phyloP scores from a whole-genome alignment of 2,113 vertebrate species.

The Dasyprocta punctata region DNA sequence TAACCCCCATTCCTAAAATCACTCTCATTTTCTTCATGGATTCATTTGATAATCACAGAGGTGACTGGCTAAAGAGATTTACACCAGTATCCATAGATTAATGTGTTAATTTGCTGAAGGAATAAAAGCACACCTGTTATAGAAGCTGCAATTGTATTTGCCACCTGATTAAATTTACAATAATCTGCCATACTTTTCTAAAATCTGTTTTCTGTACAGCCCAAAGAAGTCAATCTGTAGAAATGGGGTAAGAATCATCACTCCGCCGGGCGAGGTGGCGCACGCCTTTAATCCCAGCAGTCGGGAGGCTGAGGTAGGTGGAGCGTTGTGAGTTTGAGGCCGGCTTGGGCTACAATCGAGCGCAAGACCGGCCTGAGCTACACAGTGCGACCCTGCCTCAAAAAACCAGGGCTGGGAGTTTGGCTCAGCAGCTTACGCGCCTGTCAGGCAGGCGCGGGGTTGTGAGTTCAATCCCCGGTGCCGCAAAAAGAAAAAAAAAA shows the following conservation, averaged over 20 bases:
- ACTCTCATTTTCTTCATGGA: not conserved
- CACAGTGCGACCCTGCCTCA: too few relatives aligned
- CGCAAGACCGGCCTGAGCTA: too few relatives aligned
- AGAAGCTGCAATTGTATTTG: not conserved
- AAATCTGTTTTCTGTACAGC: not conserved
- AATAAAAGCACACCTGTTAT: not conserved
- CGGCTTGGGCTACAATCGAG: too few relatives aligned
- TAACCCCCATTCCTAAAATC: not conserved
- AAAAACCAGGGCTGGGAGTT: too few relatives aligned
- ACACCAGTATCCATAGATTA: not conserved
- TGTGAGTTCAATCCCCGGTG: too few relatives aligned
- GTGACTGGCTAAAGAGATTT: not conserved
- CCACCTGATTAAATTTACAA: not conserved
- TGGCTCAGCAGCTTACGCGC: too few relatives aligned
- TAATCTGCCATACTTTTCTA: not conserved
- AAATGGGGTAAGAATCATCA: not conserved
- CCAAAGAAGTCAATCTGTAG: not conserved
- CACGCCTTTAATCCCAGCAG: too few relatives aligned
- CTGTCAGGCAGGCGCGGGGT: too few relatives aligned
- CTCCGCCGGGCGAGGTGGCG: too few relatives aligned
- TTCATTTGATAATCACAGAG: not conserved
- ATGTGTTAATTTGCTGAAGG: not conserved
- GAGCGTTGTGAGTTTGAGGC: too few relatives aligned
- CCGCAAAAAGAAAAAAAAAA: too few relatives aligned
- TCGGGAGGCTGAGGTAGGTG: too few relatives aligned